A percentile compares a stretch with the other conserved stretches of the same genome.
Evolutionary conservation across 2,797 vertebrate genomes (phyloP).

Genomic region (Macroramphosus scolopax): DNA sequence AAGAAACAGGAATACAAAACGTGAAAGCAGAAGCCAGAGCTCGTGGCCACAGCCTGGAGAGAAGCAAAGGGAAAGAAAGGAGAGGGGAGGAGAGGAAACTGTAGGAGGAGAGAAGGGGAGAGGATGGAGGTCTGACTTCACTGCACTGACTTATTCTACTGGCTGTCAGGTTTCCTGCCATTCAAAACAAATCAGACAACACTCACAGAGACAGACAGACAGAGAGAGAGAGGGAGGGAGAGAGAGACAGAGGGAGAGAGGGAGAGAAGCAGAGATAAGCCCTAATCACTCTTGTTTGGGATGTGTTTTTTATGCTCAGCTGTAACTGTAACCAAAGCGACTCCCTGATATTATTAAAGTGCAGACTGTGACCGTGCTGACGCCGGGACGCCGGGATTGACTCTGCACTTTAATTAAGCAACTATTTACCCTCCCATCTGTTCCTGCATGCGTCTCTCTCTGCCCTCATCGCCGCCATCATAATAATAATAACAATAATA

Average conservation of each 20-base stretch:
- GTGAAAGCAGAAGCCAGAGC: conserved; percentile 38
- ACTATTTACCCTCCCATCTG: conserved; percentile 73
- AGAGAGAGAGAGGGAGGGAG: conserved; percentile 16
- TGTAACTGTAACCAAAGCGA: conserved; percentile 70
- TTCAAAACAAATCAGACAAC: conserved; percentile 53
- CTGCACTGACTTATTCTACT: too few relatives aligned
- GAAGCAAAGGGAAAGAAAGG: conserved; percentile 44
- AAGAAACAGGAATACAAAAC: conserved; percentile 41
- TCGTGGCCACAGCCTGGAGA: conserved; percentile 62
- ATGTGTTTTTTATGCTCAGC: conserved; percentile 46
- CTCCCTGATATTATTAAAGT: conserved; percentile 69
- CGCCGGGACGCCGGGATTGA: conserved; percentile 68
- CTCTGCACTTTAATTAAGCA: conserved; percentile 74
- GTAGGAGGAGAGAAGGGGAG: conserved; percentile 48
- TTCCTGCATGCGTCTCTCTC: conserved; percentile 45
- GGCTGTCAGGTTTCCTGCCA: conserved; percentile 63
- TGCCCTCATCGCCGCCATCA: conserved; percentile 16
- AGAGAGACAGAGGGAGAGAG: too few relatives aligned
- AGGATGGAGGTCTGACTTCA: conserved; percentile 18
- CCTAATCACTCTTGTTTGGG: conserved; percentile 59
- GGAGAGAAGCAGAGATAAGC: conserved; percentile 46
- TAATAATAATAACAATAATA: conserved; percentile 8
- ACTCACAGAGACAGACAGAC: conserved; percentile 5
- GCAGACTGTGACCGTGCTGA: conserved; percentile 61
- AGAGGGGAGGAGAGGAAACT: conserved; percentile 41